phyloP scores from a whole-genome alignment of 2,797 vertebrate genomes.

The Epinephelus malabaricus region DNA sequence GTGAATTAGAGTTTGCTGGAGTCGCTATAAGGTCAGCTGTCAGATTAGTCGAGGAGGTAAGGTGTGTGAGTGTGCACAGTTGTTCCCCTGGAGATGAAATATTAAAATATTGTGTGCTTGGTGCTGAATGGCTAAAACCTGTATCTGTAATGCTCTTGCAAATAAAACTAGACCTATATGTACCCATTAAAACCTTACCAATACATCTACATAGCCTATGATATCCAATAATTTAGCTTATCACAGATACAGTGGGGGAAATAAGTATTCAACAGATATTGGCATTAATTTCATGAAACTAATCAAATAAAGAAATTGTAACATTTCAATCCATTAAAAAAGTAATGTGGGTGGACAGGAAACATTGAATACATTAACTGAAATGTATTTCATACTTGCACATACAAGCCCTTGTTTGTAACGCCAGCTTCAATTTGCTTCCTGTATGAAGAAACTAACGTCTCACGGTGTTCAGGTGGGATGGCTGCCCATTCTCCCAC shows the following conservation, averaged over 20 bases:
- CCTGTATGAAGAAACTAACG: too few species aligned
- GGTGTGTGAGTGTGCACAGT: neutral
- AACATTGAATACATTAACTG: too few species aligned
- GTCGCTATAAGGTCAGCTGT: conserved; percentile 58
- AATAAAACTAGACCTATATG: neutral
- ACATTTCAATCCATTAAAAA: too few species aligned
- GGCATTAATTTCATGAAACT: too few species aligned
- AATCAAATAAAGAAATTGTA: too few species aligned
- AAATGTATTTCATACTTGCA: too few species aligned
- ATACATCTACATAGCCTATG: neutral
- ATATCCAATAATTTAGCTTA: neutral
- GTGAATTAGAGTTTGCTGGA: conserved; percentile 31
- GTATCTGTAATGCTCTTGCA: neutral
- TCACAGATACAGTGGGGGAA: neutral
- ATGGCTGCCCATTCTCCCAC: too few species aligned
- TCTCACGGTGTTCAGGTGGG: too few species aligned
- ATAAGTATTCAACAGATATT: too few species aligned
- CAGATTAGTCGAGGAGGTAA: conserved; percentile 19
- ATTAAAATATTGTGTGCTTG: neutral
- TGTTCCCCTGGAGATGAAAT: neutral
- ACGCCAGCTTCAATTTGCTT: too few species aligned
- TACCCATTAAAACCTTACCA: neutral
- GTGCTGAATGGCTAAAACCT: neutral
- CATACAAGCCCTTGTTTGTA: too few species aligned
- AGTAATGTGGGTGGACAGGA: too few species aligned